Evolutionary conservation across 2,888 invertebrate species (phyloP), one percentile per base, ranked within the genome.

Genomic region (Deroplatys truncata): DNA sequence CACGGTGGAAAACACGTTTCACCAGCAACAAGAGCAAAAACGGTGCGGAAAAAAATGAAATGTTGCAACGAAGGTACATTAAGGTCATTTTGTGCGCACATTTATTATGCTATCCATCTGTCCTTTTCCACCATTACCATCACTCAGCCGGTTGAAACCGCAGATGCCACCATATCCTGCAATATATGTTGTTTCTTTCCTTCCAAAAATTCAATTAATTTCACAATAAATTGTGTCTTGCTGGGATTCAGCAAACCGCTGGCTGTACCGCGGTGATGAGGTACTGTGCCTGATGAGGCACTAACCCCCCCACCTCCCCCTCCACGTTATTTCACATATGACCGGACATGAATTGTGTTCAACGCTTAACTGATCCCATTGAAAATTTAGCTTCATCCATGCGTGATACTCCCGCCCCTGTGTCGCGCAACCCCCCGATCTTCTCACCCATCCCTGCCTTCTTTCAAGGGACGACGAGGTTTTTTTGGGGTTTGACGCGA

Each of bases 291-390:
- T 87, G 87, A 87, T 87, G 87, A 87, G 87, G 87, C 90, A 72
- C 87, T 85, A 84, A 85, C 43, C 89, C 88, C 88, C 88, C n/a
- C n/a, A n/a, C 82, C 89, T 49, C 89, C 89, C 83, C 82, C 88
- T 88, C 90, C 88, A 91, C 91, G 91, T 92, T 92, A 95, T 95
- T 95, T 95, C 95, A 95, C 95, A 95, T 95, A 94, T 95, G 95
- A 95, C 95, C 95, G 95, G 93, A 94, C 94, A 94, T 94, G 95
- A 95, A 95, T 95, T 94, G 95, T 94, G 93, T 94, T 94, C 94
- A 94, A 95, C 95, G 95, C 95, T 95, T 94, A 95, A 95, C 94
- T 95, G 95, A 94, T 94, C 94, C 94, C 94, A 95, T 95, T 95
- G 91, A 92, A 92, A 92, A 91, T 91, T 91, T 90, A 87, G 90